These are phyloP conservation scores for Cosmorhoe ocellata DNA, from an alignment of 2,888 invertebrate genomes.

Conservation along the genomic window DNA sequence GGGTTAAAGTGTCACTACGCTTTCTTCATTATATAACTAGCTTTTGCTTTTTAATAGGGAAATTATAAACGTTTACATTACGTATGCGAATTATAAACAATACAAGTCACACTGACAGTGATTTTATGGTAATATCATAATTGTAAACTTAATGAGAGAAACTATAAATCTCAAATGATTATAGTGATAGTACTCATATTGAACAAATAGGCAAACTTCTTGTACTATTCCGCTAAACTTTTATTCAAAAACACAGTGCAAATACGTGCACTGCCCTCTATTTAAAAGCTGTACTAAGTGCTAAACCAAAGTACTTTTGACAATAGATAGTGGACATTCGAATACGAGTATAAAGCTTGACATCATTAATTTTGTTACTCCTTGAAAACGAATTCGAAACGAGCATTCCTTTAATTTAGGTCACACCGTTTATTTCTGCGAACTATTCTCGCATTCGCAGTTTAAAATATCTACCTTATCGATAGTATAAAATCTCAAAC, in stretches of 20 bases:
- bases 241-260: too few species aligned
- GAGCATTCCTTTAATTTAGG: conserved; percentile 7
- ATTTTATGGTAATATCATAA: conserved; percentile 1
- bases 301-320: background rate
- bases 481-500: conserved; percentile 24
- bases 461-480: conserved; percentile 11
- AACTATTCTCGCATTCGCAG: conserved; percentile 4
- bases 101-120: conserved; percentile 6
- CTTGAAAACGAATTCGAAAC: background rate
- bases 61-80: conserved; percentile 33
- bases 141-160: background rate
- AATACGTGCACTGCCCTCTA: too few species aligned
- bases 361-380: too few species aligned
- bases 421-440: conserved; percentile 2
- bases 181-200: too few species aligned
- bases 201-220: too few species aligned
- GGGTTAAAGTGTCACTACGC: conserved; percentile 72
- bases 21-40: conserved; percentile 64
- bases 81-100: conserved; percentile 14
- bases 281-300: too few species aligned
- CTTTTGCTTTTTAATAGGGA: conserved; percentile 59
- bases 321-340: background rate
- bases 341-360: too few species aligned
- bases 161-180: background rate
- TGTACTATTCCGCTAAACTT: too few species aligned